phyloP scores from a whole-genome alignment of 2,113 vertebrate species.

The Ursus arctos region DNA sequence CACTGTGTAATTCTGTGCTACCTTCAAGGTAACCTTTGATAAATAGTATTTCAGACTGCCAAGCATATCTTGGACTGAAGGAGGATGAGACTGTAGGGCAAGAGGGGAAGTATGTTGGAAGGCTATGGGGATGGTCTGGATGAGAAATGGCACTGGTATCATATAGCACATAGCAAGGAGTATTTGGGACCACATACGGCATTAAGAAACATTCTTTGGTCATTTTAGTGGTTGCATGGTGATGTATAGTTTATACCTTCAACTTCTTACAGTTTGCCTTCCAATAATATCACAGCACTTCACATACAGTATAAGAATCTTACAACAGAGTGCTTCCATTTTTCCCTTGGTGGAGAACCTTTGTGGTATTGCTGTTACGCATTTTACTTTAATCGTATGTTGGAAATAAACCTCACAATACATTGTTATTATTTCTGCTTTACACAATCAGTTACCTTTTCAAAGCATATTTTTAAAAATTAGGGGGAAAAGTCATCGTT shows the following conservation, averaged over 20 bases:
- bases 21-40: neutral
- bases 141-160: neutral
- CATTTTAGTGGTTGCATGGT: neutral
- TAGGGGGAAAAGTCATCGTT: neutral
- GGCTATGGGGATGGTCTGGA: neutral
- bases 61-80: neutral
- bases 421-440: slow-evolving; percentile 1
- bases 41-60: neutral
- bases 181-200: neutral
- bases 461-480: neutral
- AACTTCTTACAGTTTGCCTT: neutral
- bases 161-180: neutral
- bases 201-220: neutral
- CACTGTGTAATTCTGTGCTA: neutral
- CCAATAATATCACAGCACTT: neutral
- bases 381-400: neutral
- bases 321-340: neutral
- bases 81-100: neutral
- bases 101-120: neutral
- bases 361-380: rapidly evolving
- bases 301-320: neutral
- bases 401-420: neutral
- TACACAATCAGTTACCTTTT: neutral
- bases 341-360: neutral
- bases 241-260: neutral